phyloP scores from a whole-genome alignment of 2,797 vertebrate species.

The Pseudochirops corinnae region DNA sequence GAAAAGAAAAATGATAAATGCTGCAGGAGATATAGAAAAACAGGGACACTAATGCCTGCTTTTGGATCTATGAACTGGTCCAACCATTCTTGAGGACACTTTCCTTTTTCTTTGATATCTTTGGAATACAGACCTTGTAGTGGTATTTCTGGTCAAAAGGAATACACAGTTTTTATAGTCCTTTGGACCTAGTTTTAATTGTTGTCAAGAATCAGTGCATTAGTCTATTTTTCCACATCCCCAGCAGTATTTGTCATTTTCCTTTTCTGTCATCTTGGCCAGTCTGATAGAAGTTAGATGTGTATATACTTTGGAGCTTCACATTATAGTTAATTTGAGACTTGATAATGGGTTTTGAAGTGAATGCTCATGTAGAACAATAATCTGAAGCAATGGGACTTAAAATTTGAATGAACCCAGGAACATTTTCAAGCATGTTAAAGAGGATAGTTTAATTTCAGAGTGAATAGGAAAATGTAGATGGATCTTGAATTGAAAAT shows the following conservation, averaged over 20 bases:
- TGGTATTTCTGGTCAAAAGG: not conserved
- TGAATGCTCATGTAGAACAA: constrained; percentile 39
- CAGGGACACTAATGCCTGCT: not conserved
- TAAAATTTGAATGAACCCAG: constrained; percentile 64
- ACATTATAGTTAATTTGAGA: constrained; percentile 26
- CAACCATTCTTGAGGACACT: not conserved
- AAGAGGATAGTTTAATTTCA: constrained; percentile 72
- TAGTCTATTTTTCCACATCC: not conserved
- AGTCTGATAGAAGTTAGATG: not conserved
- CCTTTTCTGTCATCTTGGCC: not conserved
- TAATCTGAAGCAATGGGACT: constrained; percentile 38
- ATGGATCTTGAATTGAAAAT: constrained; percentile 53
- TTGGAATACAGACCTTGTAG: not conserved
- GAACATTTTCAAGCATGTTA: constrained; percentile 53
- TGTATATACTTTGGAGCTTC: constrained; percentile 22
- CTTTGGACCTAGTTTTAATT: not conserved
- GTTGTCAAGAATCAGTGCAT: not conserved
- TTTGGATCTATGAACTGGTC: not conserved
- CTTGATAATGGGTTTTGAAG: constrained; percentile 63
- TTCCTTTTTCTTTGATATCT: not conserved
- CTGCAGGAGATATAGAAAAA: not conserved
- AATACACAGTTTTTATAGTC: not conserved
- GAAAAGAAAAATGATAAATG: not conserved
- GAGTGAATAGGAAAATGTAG: constrained; percentile 58
- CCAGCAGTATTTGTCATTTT: not conserved